Conservation (phyloP, 2,888 invertebrate species). For the Caenorhabditis afra region DNA sequence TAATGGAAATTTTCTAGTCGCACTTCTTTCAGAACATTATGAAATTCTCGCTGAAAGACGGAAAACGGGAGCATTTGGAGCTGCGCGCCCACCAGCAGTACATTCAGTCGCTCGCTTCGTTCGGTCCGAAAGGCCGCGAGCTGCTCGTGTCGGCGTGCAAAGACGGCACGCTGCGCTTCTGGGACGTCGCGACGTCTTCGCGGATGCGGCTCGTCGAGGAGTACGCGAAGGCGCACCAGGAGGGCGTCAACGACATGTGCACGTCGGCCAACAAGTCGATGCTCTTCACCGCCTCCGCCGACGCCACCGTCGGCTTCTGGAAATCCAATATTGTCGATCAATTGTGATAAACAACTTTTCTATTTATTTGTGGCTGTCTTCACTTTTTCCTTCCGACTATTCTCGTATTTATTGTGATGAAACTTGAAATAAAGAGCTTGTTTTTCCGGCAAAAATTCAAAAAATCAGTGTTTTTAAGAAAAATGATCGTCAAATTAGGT, state of each 20-base stretch:
- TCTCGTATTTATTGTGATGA: constrained; percentile 34
- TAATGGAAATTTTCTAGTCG: no score
- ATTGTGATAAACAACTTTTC: constrained; percentile 3
- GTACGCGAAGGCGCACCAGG: constrained; percentile 74
- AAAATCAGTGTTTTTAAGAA: neutral
- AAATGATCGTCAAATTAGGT: neutral
- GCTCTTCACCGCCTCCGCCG: constrained; percentile 87
- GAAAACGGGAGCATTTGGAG: constrained; percentile 72
- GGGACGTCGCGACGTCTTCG: constrained; percentile 86
- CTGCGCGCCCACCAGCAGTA: constrained; percentile 69
- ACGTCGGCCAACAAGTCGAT: constrained; percentile 83
- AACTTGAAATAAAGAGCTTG: constrained; percentile 46
- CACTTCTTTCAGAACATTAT: constrained; percentile 74
- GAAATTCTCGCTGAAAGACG: constrained; percentile 71
- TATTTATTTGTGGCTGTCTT: constrained; percentile 6
- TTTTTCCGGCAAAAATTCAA: neutral
- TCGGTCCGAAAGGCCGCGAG: constrained; percentile 41
- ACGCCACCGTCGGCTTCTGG: constrained; percentile 58
- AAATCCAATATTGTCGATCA: constrained; percentile 39
- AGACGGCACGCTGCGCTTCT: constrained; percentile 87
- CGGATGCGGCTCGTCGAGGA: constrained; percentile 82
- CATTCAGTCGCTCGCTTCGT: constrained; percentile 61
- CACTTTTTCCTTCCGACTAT: constrained; percentile 18
- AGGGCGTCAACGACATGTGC: constrained; percentile 86
- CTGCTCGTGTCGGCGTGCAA: constrained; percentile 84